phyloP scores from a whole-genome alignment of 1,140 invertebrate genomes.

The Drosophila ficusphila region DNA sequence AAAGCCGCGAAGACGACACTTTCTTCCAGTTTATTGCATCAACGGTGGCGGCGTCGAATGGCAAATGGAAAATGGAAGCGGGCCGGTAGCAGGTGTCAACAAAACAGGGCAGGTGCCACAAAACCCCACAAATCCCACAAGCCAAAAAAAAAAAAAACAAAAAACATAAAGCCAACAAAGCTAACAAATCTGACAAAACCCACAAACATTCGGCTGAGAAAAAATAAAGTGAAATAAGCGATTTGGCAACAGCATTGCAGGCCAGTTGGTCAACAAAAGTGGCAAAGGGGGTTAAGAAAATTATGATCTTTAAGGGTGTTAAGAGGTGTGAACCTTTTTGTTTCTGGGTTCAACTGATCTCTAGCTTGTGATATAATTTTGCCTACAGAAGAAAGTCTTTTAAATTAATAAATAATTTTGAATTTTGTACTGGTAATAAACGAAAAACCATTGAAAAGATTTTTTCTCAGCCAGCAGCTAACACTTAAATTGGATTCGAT shows the following conservation, averaged over 20 bases:
- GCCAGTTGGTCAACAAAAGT: slow-evolving; percentile 40
- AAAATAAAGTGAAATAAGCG: slow-evolving; percentile 39
- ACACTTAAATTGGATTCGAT: no score
- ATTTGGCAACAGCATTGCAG: slow-evolving; percentile 38
- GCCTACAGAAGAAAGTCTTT: background rate
- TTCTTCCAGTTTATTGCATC: slow-evolving; percentile 78
- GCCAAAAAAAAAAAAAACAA: no score
- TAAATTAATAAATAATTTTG: background rate
- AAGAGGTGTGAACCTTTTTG: background rate
- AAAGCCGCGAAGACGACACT: slow-evolving; percentile 67
- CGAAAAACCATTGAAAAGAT: background rate
- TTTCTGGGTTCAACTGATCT: slow-evolving; percentile 4
- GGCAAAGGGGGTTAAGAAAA: slow-evolving; percentile 38
- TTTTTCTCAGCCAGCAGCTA: no score
- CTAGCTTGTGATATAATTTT: slow-evolving; percentile 4
- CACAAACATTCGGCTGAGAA: slow-evolving; percentile 17
- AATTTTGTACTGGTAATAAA: no score
- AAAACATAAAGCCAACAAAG: slow-evolving; percentile 19
- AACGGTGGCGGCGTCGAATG: slow-evolving; percentile 30
- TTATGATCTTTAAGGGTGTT: slow-evolving; percentile 10
- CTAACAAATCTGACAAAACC: slow-evolving; percentile 27
- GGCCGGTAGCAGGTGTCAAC: slow-evolving; percentile 66
- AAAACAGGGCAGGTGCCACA: slow-evolving; percentile 44
- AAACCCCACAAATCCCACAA: slow-evolving; percentile 2
- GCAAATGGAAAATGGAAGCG: slow-evolving; percentile 51